These are phyloP conservation scores for Moxostoma hubbsi DNA, from an alignment of 2,797 vertebrate species.

Conservation along the genomic window DNA sequence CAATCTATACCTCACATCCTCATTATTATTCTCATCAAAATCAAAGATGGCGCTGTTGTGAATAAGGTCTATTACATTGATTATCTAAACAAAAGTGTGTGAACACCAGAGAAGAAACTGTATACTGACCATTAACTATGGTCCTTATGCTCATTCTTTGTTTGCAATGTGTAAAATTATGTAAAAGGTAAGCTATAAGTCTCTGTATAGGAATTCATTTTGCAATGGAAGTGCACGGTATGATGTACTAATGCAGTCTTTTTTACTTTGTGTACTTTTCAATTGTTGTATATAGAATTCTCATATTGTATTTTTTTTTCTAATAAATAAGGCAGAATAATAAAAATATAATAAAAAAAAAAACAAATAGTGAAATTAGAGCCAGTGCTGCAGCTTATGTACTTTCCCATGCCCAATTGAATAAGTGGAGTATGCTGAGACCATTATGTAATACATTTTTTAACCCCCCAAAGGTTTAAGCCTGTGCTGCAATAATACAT, in stretches of 20 bases:
- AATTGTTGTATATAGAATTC: constrained; percentile 14
- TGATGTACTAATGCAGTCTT: background rate
- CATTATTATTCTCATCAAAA: too few relatives aligned
- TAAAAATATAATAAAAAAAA: background rate
- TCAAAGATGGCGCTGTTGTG: background rate
- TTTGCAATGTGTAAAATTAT: background rate
- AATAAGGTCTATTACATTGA: too few relatives aligned
- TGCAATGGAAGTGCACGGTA: background rate
- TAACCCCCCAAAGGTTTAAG: too few relatives aligned
- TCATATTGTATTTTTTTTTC: background rate
- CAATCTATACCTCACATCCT: too few relatives aligned
- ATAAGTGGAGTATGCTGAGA: too few relatives aligned
- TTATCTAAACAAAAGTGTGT: background rate
- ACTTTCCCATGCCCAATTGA: too few relatives aligned
- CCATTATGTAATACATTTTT: too few relatives aligned
- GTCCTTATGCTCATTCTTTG: background rate
- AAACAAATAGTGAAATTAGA: background rate
- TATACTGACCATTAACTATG: background rate
- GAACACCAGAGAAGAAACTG: background rate
- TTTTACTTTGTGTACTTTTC: background rate
- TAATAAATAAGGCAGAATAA: constrained; percentile 13
- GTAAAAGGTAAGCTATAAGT: background rate
- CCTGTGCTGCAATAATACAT: too few relatives aligned
- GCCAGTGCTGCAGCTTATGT: too few relatives aligned
- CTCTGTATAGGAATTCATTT: background rate